Percentiles rank a stretch among this genome's conserved stretches.
Evolutionary conservation across 2,888 invertebrate genomes (phyloP).

Genomic region (Aromia moschata): DNA sequence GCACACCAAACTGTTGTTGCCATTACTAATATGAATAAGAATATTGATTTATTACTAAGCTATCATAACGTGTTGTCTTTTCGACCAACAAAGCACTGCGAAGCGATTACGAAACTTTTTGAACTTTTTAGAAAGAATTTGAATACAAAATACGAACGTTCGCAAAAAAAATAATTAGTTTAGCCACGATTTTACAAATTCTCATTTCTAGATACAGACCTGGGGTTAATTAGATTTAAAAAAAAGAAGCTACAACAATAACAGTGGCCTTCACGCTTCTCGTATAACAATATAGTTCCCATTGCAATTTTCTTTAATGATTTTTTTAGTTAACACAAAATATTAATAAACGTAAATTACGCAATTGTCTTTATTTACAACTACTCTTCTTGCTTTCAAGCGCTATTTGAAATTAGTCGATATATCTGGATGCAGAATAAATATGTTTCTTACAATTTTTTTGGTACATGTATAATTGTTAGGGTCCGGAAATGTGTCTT

Average conservation of each 20-base stretch:
- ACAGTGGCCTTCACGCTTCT: constrained; percentile 1
- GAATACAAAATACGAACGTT: not conserved
- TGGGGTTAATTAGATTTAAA: not conserved
- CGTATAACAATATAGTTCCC: not conserved
- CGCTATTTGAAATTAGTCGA: no score
- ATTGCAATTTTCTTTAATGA: constrained; percentile 4
- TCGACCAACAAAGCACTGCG: no score
- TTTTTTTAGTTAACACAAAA: not conserved
- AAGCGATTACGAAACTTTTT: no score
- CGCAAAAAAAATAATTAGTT: not conserved
- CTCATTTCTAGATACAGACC: not conserved
- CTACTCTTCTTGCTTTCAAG: not conserved
- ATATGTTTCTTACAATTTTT: no score
- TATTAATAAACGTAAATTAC: not conserved
- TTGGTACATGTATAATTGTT: no score
- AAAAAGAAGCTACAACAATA: not conserved
- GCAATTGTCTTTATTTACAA: not conserved
- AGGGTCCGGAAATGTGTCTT: no score
- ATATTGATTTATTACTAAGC: no score
- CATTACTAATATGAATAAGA: no score
- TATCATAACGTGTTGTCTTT: no score
- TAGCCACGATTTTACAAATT: not conserved
- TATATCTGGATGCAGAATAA: no score
- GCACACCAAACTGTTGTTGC: no score
- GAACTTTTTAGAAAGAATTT: not conserved